phyloP scores from a whole-genome alignment of 2,797 vertebrate genomes.

The Pseudochirops corinnae region DNA sequence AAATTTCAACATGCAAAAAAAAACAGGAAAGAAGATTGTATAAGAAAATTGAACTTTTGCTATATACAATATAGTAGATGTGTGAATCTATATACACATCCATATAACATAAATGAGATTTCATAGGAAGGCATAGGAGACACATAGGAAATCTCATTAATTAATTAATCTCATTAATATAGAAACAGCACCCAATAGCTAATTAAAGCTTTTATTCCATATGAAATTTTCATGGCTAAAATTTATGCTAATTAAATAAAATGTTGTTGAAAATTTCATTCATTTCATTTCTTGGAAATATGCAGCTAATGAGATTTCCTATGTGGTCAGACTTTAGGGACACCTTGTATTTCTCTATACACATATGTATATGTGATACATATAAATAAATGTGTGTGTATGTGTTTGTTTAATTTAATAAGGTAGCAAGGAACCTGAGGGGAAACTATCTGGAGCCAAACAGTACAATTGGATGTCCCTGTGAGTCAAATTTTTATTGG shows the following conservation, averaged over 20 bases:
- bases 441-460: neutral
- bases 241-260: too few species aligned
- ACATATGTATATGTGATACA: neutral
- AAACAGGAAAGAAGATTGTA: neutral
- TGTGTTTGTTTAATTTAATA: neutral
- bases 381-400: neutral
- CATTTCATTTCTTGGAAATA: too few species aligned
- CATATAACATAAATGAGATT: neutral
- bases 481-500: neutral
- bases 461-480: neutral
- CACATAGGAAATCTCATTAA: too few species aligned
- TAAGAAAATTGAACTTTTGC: neutral
- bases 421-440: conserved; percentile 10
- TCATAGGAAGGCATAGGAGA: too few species aligned
- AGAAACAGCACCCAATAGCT: too few species aligned
- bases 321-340: too few species aligned
- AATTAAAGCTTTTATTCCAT: too few species aligned
- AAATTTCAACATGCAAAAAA: neutral
- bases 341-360: neutral
- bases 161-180: too few species aligned
- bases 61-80: neutral
- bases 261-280: too few species aligned
- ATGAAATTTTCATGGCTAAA: too few species aligned
- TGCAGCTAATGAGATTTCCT: too few species aligned
- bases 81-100: neutral